Conservation (phyloP, 1,140 invertebrate species). For the Adelges cooleyi region DNA sequence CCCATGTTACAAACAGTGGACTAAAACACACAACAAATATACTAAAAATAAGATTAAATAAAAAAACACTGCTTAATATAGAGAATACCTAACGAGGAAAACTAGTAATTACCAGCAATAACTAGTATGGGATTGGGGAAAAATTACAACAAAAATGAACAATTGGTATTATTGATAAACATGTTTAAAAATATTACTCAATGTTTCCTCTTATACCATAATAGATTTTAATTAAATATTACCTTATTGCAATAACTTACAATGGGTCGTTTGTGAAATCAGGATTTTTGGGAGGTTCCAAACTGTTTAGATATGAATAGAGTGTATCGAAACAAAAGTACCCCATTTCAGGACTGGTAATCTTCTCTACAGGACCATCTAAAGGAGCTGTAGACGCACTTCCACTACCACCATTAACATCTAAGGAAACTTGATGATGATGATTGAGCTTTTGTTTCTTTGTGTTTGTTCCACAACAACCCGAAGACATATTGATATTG, state of each 20-base stretch:
- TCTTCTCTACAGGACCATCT: conserved; percentile 42
- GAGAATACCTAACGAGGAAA: too few species aligned
- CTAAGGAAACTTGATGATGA: conserved; percentile 2
- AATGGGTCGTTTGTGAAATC: conserved; percentile 89
- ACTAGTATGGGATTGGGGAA: too few species aligned
- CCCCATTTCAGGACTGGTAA: conserved; percentile 89
- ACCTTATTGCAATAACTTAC: conserved; percentile 51
- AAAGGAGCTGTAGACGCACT: background rate
- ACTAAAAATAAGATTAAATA: too few species aligned
- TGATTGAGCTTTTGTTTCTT: conserved; percentile 47
- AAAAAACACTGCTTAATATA: too few species aligned
- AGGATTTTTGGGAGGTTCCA: conserved; percentile 77
- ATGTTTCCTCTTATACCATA: background rate
- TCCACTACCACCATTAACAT: conserved; percentile 12
- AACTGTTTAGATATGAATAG: conserved; percentile 82
- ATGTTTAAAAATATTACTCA: conserved; percentile 1
- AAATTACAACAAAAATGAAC: too few species aligned
- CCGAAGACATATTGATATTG: conserved; percentile 55
- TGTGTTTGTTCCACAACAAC: conserved; percentile 79
- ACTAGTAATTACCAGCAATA: too few species aligned
- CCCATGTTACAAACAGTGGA: conserved; percentile 98
- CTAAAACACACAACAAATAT: conserved; percentile 48
- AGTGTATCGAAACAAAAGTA: conserved; percentile 97
- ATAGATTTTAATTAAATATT: background rate
- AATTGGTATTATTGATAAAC: too few species aligned